A percentile compares a stretch with the other conserved stretches of the same genome.
phyloP scores from a whole-genome alignment of 2,113 vertebrate species.

The Phyllopteryx taeniolatus region DNA sequence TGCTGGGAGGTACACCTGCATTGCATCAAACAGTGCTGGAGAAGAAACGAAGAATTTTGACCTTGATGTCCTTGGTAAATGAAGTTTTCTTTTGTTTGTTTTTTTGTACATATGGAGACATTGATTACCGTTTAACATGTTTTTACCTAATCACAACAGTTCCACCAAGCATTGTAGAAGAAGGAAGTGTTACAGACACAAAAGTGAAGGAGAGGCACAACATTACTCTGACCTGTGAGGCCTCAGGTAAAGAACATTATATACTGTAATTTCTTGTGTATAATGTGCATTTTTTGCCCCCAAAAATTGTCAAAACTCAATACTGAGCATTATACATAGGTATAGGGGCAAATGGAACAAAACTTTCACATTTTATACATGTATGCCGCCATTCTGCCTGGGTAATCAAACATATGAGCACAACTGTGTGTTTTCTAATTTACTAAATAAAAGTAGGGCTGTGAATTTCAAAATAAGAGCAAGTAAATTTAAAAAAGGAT shows the following conservation, averaged over 20 bases:
- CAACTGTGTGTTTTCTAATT: too few species aligned
- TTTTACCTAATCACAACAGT: constrained; percentile 66
- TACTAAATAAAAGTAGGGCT: too few species aligned
- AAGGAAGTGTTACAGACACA: constrained; percentile 78
- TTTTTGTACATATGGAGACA: neutral
- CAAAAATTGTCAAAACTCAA: too few species aligned
- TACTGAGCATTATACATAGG: too few species aligned
- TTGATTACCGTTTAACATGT: constrained; percentile 13
- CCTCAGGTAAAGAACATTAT: constrained; percentile 76
- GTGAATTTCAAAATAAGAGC: too few species aligned
- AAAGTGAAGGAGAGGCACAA: constrained; percentile 87
- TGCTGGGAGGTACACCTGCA: constrained; percentile 83
- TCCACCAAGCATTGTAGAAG: constrained; percentile 81
- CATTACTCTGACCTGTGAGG: constrained; percentile 85
- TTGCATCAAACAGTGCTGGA: constrained; percentile 86
- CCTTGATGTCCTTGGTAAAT: constrained; percentile 81
- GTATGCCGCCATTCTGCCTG: too few species aligned
- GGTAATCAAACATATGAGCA: too few species aligned
- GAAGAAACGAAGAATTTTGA: constrained; percentile 84
- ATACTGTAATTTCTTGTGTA: neutral
- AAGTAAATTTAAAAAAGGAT: too few species aligned
- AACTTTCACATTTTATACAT: too few species aligned
- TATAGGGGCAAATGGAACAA: too few species aligned
- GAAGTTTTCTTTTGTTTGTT: neutral
- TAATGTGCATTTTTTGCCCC: too few species aligned